A percentile compares a stretch with the other conserved stretches of the same genome.
These are phyloP conservation scores for Micromesistius poutassou DNA, from an alignment of 2,797 vertebrate species.

Conservation along the genomic window DNA sequence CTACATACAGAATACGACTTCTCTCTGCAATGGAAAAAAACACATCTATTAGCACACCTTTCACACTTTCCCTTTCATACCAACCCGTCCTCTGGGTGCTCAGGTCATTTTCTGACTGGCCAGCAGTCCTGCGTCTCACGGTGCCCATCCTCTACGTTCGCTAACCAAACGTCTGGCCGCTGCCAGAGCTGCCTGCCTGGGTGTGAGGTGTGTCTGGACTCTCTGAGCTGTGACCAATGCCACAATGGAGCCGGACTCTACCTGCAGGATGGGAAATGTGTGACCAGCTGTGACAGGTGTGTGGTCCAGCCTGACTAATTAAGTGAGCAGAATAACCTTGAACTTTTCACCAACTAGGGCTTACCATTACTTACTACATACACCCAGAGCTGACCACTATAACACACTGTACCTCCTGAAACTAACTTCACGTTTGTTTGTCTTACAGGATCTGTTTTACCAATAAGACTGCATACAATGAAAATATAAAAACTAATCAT, in stretches of 20 bases:
- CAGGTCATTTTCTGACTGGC: conserved; percentile 56
- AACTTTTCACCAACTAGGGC: too few species aligned
- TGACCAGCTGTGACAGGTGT: conserved; percentile 78
- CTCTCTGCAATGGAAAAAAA: neutral
- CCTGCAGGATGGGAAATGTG: conserved; percentile 80
- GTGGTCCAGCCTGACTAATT: neutral
- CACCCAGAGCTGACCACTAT: too few species aligned
- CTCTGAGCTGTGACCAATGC: conserved; percentile 74
- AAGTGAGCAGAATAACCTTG: neutral
- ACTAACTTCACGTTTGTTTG: too few species aligned
- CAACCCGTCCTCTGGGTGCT: neutral
- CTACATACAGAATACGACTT: neutral
- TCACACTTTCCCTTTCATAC: neutral
- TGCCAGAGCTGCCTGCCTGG: conserved; percentile 79
- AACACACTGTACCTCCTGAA: too few species aligned
- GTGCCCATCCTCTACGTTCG: conserved; percentile 80
- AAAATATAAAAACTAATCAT: too few species aligned
- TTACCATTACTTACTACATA: too few species aligned
- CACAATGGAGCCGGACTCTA: conserved; percentile 54
- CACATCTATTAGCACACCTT: neutral
- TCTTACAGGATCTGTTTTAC: too few species aligned
- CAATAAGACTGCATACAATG: too few species aligned
- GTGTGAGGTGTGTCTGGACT: conserved; percentile 59
- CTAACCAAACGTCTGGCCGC: conserved; percentile 59
- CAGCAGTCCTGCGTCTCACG: conserved; percentile 62